Evolutionary conservation across 2,113 vertebrate genomes (phyloP), one percentile per base, ranked within the genome.

Genomic region (Larimichthys crocea): DNA sequence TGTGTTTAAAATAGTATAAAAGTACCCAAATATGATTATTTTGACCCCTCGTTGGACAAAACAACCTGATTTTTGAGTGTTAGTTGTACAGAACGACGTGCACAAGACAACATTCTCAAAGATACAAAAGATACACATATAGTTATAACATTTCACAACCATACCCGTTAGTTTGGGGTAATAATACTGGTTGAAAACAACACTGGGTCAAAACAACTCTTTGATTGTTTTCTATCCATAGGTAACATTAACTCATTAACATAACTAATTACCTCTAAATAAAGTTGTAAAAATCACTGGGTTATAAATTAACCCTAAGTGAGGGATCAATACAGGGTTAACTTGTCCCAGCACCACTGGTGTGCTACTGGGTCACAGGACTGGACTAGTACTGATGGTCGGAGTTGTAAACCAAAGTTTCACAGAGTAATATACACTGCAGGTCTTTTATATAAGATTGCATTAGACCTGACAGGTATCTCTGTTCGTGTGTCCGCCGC

Each of bases 401-500:
- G 10, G 16, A 61, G 29, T 4, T 61, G 16, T 12, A 64, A 52
- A 64, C 20, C 52, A 67, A 68, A 62, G 63, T 19, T 44, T 61
- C 24, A 62, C 31, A 22, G 3, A 22, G 8, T 14, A 44, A 14
- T 16, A 48, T 22, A 19, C 14, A 2, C 16, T 53, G 2, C 15
- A 53, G 22, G 35, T 68, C 0, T 15, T 3, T 57, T 63, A 24
- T 9, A 53, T 19, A 35, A 3, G 14, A 19, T 46, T n/a, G 66
- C 70, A 22, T 49, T 15, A 24, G 49, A n/a, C 20, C 31, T 20
- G n/a, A 7, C 42, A 55, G 49, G 20, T 26, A 26, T 69, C 68
- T 64, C 56, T 75, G 29, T 74, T 65, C 68, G 62, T 76, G 26
- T 64, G 71, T 84, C 66, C 64, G 60, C 7, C 24, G 42, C 20